phyloP scores from a whole-genome alignment of 2,888 invertebrate genomes.

The Andrena hattorfiana region DNA sequence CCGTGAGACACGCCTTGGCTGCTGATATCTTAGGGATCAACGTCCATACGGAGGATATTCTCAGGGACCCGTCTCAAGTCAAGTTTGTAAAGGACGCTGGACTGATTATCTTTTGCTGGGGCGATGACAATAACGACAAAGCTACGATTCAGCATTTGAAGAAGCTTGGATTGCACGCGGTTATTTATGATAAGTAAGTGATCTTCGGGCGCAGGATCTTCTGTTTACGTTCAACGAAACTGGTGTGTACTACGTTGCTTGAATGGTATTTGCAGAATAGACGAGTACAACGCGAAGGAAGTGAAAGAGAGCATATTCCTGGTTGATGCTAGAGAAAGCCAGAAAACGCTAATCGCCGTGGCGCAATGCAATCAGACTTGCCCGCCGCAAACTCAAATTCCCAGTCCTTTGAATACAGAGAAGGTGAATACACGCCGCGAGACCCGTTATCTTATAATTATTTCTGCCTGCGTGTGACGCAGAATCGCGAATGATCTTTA shows the following conservation, averaged over 20 bases:
- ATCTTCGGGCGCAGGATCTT: neutral
- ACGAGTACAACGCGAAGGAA: constrained; percentile 90
- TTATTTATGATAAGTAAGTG: constrained; percentile 96
- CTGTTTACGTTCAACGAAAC: neutral
- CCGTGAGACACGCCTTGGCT: constrained; percentile 93
- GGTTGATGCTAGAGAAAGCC: constrained; percentile 91
- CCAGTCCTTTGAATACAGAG: constrained; percentile 72
- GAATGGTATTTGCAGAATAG: constrained; percentile 87
- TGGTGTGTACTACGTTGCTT: constrained; percentile 32
- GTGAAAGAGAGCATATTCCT: constrained; percentile 94
- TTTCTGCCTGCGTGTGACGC: neutral
- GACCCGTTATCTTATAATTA: neutral
- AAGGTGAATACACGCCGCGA: constrained; percentile 50
- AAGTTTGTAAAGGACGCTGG: constrained; percentile 92
- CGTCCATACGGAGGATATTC: constrained; percentile 96
- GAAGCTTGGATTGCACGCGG: constrained; percentile 95
- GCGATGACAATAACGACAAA: constrained; percentile 96
- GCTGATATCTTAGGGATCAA: constrained; percentile 95
- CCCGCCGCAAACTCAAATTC: constrained; percentile 66
- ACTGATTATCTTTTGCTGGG: constrained; percentile 98
- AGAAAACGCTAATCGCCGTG: constrained; percentile 87
- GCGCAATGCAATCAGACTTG: constrained; percentile 83
- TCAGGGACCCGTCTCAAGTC: constrained; percentile 93
- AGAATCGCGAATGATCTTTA: neutral
- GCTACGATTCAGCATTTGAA: constrained; percentile 94